phyloP scores from a whole-genome alignment of 2,797 vertebrate species.

The Tragopan temminckii region DNA sequence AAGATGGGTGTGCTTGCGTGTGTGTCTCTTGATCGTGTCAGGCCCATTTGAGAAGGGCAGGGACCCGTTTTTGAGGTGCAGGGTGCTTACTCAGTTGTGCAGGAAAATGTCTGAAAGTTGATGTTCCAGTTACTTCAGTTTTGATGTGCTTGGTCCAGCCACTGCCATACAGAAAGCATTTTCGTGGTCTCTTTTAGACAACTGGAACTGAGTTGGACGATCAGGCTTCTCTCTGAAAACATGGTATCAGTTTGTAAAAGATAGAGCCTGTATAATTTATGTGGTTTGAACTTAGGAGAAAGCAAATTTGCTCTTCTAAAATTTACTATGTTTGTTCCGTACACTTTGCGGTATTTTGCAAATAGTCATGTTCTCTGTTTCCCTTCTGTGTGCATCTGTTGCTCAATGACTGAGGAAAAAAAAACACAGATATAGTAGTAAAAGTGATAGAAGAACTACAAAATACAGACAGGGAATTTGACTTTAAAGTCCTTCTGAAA shows the following conservation, averaged over 20 bases:
- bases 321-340: conserved; percentile 1
- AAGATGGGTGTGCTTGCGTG: not conserved
- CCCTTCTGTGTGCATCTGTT: conserved; percentile 38
- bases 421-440: not conserved
- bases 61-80: not conserved
- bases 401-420: not conserved
- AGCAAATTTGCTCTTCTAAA: not conserved
- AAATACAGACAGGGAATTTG: not conserved
- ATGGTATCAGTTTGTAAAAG: not conserved
- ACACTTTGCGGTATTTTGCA: not conserved
- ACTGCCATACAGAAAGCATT: not conserved
- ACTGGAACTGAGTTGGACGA: not conserved
- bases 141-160: not conserved
- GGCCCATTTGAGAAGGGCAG: not conserved
- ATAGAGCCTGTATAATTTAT: not conserved
- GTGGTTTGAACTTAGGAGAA: not conserved
- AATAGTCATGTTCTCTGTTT: conserved; percentile 15
- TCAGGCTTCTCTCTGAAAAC: not conserved
- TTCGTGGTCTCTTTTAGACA: not conserved
- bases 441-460: not conserved
- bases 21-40: accelerated
- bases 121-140: not conserved
- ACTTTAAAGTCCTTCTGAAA: not conserved
- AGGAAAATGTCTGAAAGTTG: not conserved
- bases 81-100: accelerated